Base-by-base conservation (phyloP, 2,888 invertebrate genomes). In the Xestia xanthographa region DNA sequence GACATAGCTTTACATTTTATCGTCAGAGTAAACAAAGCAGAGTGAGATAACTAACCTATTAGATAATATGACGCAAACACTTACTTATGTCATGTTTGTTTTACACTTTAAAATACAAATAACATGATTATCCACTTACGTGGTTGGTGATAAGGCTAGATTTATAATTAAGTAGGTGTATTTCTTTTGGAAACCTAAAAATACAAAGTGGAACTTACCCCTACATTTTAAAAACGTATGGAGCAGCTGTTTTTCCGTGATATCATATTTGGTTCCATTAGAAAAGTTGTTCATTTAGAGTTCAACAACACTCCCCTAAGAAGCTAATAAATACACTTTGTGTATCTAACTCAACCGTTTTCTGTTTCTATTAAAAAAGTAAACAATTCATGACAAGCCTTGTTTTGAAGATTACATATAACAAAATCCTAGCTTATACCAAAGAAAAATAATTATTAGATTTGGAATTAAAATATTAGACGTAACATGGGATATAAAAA, bases 401-500 rank as follows among this genome's bases (percentile, higher is more conserved):
- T 22, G 22, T 43, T 50, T 66, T 17, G 3, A 34, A 50, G 11
- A 22, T 26, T 17, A 53, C 12, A n/a, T 9, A 58, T 22, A 29
- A 20, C 12, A 41, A 48, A 29, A 11, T 11, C 41, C 6, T 17
- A 29, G 2, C 26, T 26, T n/a, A n/a, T n/a, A 58, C 9, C 9
- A 29, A 60, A 60, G 17, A 11, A 26, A 34, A 45, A 26, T 12
- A 26, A 75, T 14, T n/a, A 75, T 76, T 76, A 29, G 1, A 58
- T 20, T 45, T 11, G n/a, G 14, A 45, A 76, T 76, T 29, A 56
- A 29, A 75, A 26, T 17, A 5, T 72, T 17, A 73, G 14, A n/a
- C n/a, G 14, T 56, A 26, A 26, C 17, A 50, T 17, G 6, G 20
- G 11, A 29, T n/a, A 34, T 50, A 48, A 63, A 29, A 76, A 48